These are phyloP conservation scores for Ispidina picta DNA, from an alignment of 2,797 vertebrate species.

Conservation along the genomic window DNA sequence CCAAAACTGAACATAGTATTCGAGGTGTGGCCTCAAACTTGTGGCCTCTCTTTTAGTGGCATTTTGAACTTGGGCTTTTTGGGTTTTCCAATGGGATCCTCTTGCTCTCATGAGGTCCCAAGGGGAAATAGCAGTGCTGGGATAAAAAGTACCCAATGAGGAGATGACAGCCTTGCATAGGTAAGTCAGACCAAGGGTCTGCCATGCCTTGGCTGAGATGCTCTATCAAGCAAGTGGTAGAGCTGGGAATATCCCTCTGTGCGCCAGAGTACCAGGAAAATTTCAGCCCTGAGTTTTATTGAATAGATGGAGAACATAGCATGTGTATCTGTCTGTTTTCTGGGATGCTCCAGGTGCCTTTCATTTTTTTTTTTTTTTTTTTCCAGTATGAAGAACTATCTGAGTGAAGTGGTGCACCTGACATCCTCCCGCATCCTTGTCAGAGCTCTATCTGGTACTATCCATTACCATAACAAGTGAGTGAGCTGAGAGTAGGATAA, in stretches of 20 bases:
- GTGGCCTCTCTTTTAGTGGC: not conserved
- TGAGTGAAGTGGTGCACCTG: constrained; percentile 91
- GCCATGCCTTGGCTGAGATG: not conserved
- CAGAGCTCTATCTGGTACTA: constrained; percentile 89
- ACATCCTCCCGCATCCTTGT: constrained; percentile 93
- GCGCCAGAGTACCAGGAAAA: not conserved
- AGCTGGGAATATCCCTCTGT: not conserved
- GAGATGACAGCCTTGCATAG: not conserved
- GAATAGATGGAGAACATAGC: not conserved
- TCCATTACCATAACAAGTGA: constrained; percentile 92
- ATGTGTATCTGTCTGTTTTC: not conserved
- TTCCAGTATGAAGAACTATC: constrained; percentile 84
- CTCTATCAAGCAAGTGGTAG: not conserved
- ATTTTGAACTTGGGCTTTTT: not conserved
- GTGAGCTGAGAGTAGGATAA: not conserved
- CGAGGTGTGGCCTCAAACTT: not conserved
- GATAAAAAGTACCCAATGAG: not conserved
- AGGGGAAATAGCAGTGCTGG: not conserved
- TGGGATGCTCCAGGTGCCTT: not conserved
- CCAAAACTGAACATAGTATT: too few species aligned
- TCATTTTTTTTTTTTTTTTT: not conserved
- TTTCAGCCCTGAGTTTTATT: not conserved
- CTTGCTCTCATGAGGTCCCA: not conserved
- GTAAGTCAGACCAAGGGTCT: not conserved
- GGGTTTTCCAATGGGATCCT: not conserved